phyloP scores from a whole-genome alignment of 2,113 vertebrate genomes.

The Gorsachius goisagi region DNA sequence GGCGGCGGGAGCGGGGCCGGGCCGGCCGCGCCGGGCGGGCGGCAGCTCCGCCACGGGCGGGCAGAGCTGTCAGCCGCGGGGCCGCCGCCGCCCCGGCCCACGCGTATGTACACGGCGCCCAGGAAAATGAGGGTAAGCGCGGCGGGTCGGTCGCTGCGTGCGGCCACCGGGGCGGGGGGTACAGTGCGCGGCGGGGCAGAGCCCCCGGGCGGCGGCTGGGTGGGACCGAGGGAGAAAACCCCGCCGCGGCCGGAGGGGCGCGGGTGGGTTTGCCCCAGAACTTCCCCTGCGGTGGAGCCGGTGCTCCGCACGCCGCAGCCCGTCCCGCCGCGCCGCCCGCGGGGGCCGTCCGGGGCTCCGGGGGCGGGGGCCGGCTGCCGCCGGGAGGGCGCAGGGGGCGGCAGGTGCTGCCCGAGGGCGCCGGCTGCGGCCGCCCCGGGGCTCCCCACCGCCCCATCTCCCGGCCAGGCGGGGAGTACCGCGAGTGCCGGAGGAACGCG shows the following conservation, averaged over 20 bases:
- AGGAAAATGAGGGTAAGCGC: conserved; percentile 57
- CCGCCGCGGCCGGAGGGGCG: no score
- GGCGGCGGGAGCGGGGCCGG: neutral
- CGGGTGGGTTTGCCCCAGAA: neutral
- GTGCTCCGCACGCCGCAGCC: neutral
- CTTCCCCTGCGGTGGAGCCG: neutral
- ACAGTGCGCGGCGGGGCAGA: no score
- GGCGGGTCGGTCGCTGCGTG: neutral
- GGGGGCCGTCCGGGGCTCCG: neutral
- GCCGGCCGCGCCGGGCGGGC: neutral
- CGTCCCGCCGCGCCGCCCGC: neutral
- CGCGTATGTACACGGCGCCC: conserved; percentile 5
- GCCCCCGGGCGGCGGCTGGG: neutral
- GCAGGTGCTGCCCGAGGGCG: neutral
- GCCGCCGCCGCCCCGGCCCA: neutral
- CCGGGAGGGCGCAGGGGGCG: neutral
- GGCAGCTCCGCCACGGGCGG: neutral
- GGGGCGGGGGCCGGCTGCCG: no score
- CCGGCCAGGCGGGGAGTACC: no score
- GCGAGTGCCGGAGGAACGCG: no score
- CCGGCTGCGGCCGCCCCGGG: neutral
- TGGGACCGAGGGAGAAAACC: no score
- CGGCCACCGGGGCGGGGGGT: neutral
- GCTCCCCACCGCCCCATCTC: neutral
- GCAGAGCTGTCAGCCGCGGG: neutral